Conservation (phyloP, 2,888 invertebrate genomes). For the Yponomeuta cagnagella region DNA sequence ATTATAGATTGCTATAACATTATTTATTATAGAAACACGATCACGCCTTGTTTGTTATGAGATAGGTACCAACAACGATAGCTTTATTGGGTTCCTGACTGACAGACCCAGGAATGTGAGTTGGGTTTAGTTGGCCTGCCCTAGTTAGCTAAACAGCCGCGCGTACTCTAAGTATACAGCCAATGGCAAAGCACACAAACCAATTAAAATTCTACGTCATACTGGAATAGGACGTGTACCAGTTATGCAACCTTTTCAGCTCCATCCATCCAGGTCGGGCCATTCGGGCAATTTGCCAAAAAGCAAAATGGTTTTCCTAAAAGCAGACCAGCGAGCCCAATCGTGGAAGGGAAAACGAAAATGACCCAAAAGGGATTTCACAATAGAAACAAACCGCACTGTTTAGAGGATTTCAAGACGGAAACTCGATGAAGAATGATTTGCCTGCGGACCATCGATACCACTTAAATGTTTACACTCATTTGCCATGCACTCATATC, state of each 20-base stretch:
- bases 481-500: neutral
- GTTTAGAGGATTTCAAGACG: too few relatives aligned
- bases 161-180: neutral
- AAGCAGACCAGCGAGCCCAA: neutral
- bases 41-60: too few relatives aligned
- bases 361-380: neutral
- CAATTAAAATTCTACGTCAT: constrained; percentile 6
- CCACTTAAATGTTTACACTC: neutral
- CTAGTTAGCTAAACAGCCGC: neutral
- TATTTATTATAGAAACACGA: too few relatives aligned
- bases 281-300: constrained; percentile 8
- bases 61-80: too few relatives aligned
- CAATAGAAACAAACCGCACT: too few relatives aligned
- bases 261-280: neutral
- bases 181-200: neutral
- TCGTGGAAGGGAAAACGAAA: neutral
- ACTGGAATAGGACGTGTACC: neutral
- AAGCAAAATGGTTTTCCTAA: neutral
- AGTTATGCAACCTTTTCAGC: constrained; percentile 2
- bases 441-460: neutral
- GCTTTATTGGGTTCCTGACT: too few relatives aligned
- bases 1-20: too few relatives aligned
- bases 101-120: neutral
- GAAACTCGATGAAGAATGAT: neutral
- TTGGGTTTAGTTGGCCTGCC: neutral